These are phyloP conservation scores for Bellardia bayeri DNA, from an alignment of 2,888 invertebrate genomes.

Conservation along the genomic window DNA sequence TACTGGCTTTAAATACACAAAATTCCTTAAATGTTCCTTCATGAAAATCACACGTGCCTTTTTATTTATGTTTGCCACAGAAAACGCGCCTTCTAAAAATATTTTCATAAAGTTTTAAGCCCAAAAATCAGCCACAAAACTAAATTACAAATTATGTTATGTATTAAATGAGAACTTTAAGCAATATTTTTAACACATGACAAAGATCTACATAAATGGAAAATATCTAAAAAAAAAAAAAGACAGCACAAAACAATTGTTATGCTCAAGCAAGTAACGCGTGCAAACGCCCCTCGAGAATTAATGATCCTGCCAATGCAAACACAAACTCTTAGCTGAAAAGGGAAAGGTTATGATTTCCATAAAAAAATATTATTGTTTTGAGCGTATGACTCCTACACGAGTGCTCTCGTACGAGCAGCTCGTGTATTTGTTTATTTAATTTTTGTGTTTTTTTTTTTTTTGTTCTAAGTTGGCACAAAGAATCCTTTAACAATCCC, in stretches of 20 bases:
- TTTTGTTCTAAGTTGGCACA: background rate
- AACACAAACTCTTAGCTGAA: background rate
- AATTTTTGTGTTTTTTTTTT: constrained; percentile 26
- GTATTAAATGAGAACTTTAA: constrained; percentile 75
- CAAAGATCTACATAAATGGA: constrained; percentile 48
- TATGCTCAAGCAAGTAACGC: constrained; percentile 73
- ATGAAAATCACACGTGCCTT: constrained; percentile 45
- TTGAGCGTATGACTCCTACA: constrained; percentile 1
- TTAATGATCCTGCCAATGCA: constrained; percentile 76
- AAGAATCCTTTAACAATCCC: constrained; percentile 15
- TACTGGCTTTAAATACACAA: constrained; percentile 24
- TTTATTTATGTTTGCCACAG: constrained; percentile 6
- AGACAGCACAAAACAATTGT: constrained; percentile 9
- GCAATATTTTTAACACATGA: constrained; percentile 54
- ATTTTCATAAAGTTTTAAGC: constrained; percentile 45
- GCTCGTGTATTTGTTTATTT: constrained; percentile 69
- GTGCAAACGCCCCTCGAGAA: constrained; percentile 79
- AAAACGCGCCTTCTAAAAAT: constrained; percentile 24
- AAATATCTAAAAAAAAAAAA: background rate
- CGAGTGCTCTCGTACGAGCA: background rate
- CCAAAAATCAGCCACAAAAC: constrained; percentile 66
- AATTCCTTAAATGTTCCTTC: constrained; percentile 13
- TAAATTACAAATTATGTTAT: constrained; percentile 78
- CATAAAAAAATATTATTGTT: constrained; percentile 58
- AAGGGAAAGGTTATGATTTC: constrained; percentile 1